Percentiles rank a stretch among this genome's conserved stretches.
These are phyloP conservation scores for Colletes gigas DNA, from an alignment of 1,140 invertebrate genomes.

Conservation along the genomic window DNA sequence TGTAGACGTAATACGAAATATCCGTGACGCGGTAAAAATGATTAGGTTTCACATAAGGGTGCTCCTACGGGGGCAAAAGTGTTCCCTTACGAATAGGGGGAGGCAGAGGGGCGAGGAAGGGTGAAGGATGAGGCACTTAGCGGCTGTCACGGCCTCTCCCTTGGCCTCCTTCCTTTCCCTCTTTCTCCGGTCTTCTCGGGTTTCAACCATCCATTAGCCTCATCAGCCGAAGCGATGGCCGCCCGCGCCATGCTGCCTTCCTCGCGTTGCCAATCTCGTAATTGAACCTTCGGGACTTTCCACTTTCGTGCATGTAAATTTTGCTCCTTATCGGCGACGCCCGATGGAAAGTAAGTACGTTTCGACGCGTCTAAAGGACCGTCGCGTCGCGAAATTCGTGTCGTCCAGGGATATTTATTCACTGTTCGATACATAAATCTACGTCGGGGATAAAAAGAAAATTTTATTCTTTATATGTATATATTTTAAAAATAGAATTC, in stretches of 20 bases:
- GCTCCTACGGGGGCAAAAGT: conserved; percentile 48
- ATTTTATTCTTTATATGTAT: background rate
- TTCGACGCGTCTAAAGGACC: conserved; percentile 7
- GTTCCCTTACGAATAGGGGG: background rate
- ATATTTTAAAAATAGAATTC: background rate
- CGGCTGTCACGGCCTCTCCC: conserved; percentile 77
- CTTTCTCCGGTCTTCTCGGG: conserved; percentile 72
- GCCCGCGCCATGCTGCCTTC: conserved; percentile 62
- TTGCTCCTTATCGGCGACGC: conserved; percentile 39
- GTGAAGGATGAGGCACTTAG: conserved; percentile 76
- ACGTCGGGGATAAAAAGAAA: no score
- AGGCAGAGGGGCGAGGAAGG: conserved; percentile 38
- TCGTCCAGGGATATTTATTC: no score
- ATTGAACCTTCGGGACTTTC: conserved; percentile 71
- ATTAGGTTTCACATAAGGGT: conserved; percentile 77
- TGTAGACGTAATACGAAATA: conserved; percentile 73
- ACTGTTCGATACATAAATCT: background rate
- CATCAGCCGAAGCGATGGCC: conserved; percentile 79
- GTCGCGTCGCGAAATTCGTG: background rate
- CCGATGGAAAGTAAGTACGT: background rate
- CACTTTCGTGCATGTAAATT: conserved; percentile 59
- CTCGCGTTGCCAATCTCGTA: conserved; percentile 72
- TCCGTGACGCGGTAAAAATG: conserved; percentile 71
- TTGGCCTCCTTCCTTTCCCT: conserved; percentile 69
- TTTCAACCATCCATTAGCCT: conserved; percentile 81